Percentiles rank a stretch among this genome's conserved stretches.
Evolutionary conservation across 2,113 vertebrate genomes (phyloP).

Genomic region (Dendropsophus ebraccatus): DNA sequence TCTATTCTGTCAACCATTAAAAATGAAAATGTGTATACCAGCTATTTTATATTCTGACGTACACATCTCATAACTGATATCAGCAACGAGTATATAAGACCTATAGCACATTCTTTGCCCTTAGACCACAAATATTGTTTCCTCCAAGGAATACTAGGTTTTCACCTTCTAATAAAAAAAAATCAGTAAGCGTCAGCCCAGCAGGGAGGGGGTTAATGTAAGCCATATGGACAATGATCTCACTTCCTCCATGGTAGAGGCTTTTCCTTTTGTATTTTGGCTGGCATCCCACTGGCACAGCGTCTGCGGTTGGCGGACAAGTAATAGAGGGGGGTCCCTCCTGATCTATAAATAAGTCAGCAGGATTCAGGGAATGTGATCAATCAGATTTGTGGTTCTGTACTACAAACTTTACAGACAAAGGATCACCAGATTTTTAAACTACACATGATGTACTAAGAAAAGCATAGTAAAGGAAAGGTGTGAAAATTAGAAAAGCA

Average conservation of each 20-base stretch:
- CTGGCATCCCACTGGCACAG: slow-evolving; percentile 47
- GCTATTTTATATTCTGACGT: slow-evolving; percentile 15
- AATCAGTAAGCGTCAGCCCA: not conserved
- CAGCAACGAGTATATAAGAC: not conserved
- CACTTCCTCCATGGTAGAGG: slow-evolving; percentile 3
- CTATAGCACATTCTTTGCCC: not conserved
- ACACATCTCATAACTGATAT: not conserved
- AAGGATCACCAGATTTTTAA: not conserved
- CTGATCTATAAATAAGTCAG: slow-evolving; percentile 40
- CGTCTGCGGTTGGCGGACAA: slow-evolving; percentile 22
- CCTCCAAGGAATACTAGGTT: not conserved
- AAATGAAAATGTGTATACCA: not conserved
- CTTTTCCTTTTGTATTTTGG: slow-evolving; percentile 45
- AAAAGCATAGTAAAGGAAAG: not conserved
- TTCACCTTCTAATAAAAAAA: not conserved
- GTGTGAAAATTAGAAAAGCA: not conserved
- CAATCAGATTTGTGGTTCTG: slow-evolving; percentile 27
- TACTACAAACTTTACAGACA: not conserved
- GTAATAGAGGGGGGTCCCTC: slow-evolving; percentile 19
- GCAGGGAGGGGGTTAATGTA: not conserved
- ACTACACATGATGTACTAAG: not conserved
- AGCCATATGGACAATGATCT: slow-evolving; percentile 28
- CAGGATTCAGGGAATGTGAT: slow-evolving; percentile 22
- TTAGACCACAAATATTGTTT: not conserved
- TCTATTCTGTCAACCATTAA: slow-evolving; percentile 2